Conservation (phyloP, 2,797 vertebrate genomes). For the Synanceia verrucosa region DNA sequence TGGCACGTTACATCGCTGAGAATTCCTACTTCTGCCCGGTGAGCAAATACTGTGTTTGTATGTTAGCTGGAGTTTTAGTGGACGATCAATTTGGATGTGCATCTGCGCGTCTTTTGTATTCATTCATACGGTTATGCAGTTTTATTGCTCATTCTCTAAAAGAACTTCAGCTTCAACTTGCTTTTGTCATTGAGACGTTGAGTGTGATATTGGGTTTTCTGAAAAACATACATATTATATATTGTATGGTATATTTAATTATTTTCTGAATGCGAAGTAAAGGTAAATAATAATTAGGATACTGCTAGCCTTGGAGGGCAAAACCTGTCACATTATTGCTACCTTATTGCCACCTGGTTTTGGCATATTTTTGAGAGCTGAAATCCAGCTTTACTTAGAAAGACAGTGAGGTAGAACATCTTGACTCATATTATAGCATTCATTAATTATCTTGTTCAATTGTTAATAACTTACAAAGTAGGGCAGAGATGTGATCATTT, state of each 20-base stretch:
- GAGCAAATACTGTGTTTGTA: constrained; percentile 27
- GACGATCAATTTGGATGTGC: background rate
- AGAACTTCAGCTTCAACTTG: background rate
- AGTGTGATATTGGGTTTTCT: background rate
- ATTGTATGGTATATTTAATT: background rate
- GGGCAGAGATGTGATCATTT: background rate
- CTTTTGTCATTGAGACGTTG: background rate
- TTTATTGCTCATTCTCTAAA: background rate
- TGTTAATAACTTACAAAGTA: background rate
- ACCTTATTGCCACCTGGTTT: background rate
- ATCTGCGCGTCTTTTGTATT: background rate
- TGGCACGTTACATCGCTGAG: constrained; percentile 91
- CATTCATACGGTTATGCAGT: background rate
- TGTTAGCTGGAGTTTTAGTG: background rate
- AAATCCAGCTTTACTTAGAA: background rate
- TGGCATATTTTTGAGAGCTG: background rate
- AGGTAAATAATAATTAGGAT: too few relatives aligned
- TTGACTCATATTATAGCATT: background rate
- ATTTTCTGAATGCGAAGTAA: background rate
- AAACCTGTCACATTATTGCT: background rate
- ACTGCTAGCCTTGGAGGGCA: too few relatives aligned
- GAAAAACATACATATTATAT: too few relatives aligned
- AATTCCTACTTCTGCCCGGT: constrained; percentile 99
- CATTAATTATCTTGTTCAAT: background rate
- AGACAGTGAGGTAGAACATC: background rate